Conservation (phyloP, 2,113 vertebrate species). For the Hystrix cristata region DNA sequence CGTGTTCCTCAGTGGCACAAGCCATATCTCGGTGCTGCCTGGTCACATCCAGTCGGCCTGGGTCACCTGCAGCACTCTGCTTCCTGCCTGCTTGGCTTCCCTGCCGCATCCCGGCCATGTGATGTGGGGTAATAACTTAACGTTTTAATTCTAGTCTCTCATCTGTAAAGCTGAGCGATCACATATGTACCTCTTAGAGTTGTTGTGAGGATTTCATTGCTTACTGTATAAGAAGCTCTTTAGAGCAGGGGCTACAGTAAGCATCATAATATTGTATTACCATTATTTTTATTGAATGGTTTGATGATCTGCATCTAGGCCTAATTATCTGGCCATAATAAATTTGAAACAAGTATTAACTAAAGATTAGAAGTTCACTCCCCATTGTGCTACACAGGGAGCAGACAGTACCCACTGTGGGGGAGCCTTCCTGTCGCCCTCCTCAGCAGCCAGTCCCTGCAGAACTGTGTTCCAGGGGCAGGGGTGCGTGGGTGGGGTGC, state of each 20-base stretch:
- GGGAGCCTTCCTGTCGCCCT: fast-evolving
- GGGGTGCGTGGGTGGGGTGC: too few species aligned
- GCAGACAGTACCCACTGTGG: not conserved
- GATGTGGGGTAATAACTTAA: not conserved
- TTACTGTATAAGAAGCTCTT: not conserved
- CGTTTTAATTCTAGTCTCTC: not conserved
- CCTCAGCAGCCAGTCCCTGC: not conserved
- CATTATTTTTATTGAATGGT: not conserved
- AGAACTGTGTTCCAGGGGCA: not conserved
- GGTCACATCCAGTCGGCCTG: too few species aligned
- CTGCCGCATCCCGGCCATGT: too few species aligned
- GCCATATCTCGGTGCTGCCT: not conserved
- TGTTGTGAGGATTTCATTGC: not conserved
- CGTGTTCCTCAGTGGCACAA: not conserved
- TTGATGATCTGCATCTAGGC: not conserved
- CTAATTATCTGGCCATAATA: not conserved
- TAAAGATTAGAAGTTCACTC: not conserved
- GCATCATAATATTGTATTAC: not conserved
- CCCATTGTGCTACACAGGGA: too few species aligned
- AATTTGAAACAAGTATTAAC: not conserved
- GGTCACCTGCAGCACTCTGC: fast-evolving
- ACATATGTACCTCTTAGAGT: not conserved
- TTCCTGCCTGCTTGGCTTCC: not conserved
- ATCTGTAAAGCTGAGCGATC: not conserved
- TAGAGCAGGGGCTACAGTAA: not conserved